phyloP scores from a whole-genome alignment of 1,140 invertebrate genomes.

The Coelopa frigida region DNA sequence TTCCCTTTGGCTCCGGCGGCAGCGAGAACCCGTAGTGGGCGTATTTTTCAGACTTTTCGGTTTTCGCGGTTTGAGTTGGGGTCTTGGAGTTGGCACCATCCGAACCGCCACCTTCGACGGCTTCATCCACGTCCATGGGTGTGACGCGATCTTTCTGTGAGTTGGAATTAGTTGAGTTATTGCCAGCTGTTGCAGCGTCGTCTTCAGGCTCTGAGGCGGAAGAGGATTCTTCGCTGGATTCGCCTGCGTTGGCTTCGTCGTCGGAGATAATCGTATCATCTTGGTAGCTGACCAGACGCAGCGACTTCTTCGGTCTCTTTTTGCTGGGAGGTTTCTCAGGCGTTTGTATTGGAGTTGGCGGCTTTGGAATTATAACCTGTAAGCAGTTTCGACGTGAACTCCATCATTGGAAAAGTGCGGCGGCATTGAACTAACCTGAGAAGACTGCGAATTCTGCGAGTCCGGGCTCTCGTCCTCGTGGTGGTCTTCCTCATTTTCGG shows the following conservation, averaged over 20 bases:
- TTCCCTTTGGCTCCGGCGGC: conserved; percentile 75
- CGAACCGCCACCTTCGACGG: conserved; percentile 39
- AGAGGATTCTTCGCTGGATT: conserved; percentile 19
- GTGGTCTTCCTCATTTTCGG: conserved; percentile 64
- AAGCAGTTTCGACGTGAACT: neutral
- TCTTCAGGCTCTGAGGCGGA: conserved; percentile 32
- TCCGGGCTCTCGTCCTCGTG: conserved; percentile 51
- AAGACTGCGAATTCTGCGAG: conserved; percentile 34
- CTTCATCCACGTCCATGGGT: conserved; percentile 30
- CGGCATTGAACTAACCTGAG: conserved; percentile 3
- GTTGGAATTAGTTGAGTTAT: neutral
- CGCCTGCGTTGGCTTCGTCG: conserved; percentile 47
- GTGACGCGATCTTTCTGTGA: conserved; percentile 7
- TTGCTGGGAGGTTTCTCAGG: conserved; percentile 23
- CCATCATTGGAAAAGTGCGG: neutral
- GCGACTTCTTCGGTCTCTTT: conserved; percentile 39
- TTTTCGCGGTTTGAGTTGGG: no score
- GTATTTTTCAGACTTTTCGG: conserved; percentile 53
- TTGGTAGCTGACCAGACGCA: conserved; percentile 66
- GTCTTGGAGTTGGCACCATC: conserved; percentile 1
- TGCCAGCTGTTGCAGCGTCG: conserved; percentile 13
- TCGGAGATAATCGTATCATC: conserved; percentile 75
- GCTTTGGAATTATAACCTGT: conserved; percentile 37
- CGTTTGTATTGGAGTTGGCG: conserved; percentile 14
- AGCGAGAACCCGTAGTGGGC: conserved; percentile 64